Evolutionary conservation across 2,888 invertebrate species (phyloP), one percentile per base, ranked within the genome.

Genomic region (Hanleya hanleyi): DNA sequence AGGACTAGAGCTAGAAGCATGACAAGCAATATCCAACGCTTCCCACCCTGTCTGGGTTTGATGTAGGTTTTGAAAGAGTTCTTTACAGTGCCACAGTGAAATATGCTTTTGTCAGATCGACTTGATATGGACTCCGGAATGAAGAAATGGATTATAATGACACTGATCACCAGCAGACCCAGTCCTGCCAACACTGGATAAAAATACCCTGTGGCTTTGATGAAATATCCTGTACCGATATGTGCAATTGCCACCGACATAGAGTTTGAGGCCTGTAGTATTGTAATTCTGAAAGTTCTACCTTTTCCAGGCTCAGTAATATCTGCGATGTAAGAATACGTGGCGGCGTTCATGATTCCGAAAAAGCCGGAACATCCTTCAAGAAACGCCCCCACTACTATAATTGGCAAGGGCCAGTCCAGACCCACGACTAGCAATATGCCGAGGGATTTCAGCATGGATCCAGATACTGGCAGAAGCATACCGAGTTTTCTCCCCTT

Each of bases 301-400:
- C 73, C 7, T 57, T 75, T 73, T 22, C 70, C 65, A 9, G 66
- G 66, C 1, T 70, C n/a, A 4, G 79, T 81, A 7, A 77, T 47
- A 33, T 81, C 79, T 4, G 79, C 77, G 2, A 75, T 70, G 62
- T 77, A 77, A 5, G 80, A 73, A 47, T 79, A 77, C 9, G 75
- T 64, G 5, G 75, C 79, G 5, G 76, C 64, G 9, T 81, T 47
- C n/a, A 75, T 57, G 2, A 70, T 73, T 47, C 74, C 73, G 67
- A 76, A 70, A n/a, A 75, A 74, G 1, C 82, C 83, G 12, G 77
- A 77, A 1, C 71, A 29, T 0, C 80, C 83, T 33, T 82, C 80
- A 0, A 80, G 22, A 47, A 77, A 41, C 37, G 66, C 68, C 15
- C 71, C 75, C 26, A 75, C 72, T 7, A 80, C 29, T 33, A 77